phyloP scores from a whole-genome alignment of 1,140 invertebrate genomes.

The Manduca sexta region DNA sequence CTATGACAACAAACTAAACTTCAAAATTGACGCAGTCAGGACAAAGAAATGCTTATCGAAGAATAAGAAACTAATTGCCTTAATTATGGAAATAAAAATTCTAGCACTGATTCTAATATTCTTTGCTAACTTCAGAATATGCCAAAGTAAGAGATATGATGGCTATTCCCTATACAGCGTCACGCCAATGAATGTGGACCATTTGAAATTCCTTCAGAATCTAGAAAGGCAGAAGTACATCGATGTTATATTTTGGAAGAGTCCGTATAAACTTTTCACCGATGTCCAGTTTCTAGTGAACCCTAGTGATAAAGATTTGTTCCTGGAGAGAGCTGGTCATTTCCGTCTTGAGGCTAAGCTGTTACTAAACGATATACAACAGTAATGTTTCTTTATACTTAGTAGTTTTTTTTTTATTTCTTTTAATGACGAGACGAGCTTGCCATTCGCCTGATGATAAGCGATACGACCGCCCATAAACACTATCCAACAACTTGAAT shows the following conservation, averaged over 20 bases:
- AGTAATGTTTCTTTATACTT: conserved; percentile 20
- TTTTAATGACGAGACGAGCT: no score
- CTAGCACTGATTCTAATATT: conserved; percentile 22
- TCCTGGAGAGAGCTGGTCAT: conserved; percentile 39
- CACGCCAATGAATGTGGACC: conserved; percentile 29
- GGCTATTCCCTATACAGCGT: conserved; percentile 38
- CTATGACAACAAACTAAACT: no score
- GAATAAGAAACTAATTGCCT: no score
- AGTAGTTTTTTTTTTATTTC: not conserved
- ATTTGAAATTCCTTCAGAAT: conserved; percentile 47
- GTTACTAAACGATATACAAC: conserved; percentile 28
- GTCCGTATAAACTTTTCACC: conserved; percentile 36
- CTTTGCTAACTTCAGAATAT: conserved; percentile 24
- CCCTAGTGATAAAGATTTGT: conserved; percentile 29
- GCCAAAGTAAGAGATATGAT: conserved; percentile 28
- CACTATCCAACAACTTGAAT: no score
- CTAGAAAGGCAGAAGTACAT: conserved; percentile 42
- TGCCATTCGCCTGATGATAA: no score
- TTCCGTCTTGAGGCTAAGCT: conserved; percentile 29
- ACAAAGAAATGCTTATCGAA: not conserved
- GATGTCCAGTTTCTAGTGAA: conserved; percentile 45
- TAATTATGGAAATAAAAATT: conserved; percentile 18
- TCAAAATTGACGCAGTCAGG: not conserved
- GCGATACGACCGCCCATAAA: no score
- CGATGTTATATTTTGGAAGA: conserved; percentile 46